Conservation (phyloP, 2,888 invertebrate genomes). For the Pharmacophagus antenor region DNA sequence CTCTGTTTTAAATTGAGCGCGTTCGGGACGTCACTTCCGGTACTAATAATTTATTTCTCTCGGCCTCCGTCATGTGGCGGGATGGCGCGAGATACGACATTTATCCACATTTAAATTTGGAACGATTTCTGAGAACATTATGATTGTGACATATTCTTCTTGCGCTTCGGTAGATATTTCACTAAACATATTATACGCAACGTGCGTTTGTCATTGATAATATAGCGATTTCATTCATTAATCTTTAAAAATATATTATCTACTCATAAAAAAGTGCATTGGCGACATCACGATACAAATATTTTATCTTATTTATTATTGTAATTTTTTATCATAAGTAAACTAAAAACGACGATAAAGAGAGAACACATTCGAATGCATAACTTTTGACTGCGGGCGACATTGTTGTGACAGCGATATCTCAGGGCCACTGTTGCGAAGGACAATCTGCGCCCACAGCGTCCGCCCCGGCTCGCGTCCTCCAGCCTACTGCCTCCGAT, state of each 20-base stretch:
- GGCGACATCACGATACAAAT: not conserved
- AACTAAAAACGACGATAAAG: slow-evolving; percentile 30
- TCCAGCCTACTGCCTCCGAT: slow-evolving; percentile 48
- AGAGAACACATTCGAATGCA: slow-evolving; percentile 27
- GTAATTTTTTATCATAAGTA: slow-evolving; percentile 31
- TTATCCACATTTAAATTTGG: slow-evolving; percentile 71
- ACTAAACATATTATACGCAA: slow-evolving; percentile 28
- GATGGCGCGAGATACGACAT: slow-evolving; percentile 72
- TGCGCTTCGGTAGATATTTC: slow-evolving; percentile 43
- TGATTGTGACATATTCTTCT: slow-evolving; percentile 60
- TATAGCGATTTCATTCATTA: slow-evolving; percentile 19
- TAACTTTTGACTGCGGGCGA: slow-evolving; percentile 44
- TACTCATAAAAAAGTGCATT: not conserved
- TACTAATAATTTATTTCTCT: slow-evolving; percentile 76
- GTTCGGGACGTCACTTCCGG: slow-evolving; percentile 76
- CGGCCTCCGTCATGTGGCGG: slow-evolving; percentile 71
- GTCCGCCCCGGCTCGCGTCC: slow-evolving; percentile 48
- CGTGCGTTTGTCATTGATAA: slow-evolving; percentile 19
- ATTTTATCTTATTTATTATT: slow-evolving; percentile 8
- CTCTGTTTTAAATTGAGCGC: slow-evolving; percentile 72
- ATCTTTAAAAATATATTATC: not conserved
- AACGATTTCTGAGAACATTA: slow-evolving; percentile 68
- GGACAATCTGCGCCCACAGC: slow-evolving; percentile 68
- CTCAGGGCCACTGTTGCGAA: slow-evolving; percentile 65
- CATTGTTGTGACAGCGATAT: slow-evolving; percentile 55